Conservation (phyloP, 2,888 invertebrate genomes). For the Clusia tigrina region DNA sequence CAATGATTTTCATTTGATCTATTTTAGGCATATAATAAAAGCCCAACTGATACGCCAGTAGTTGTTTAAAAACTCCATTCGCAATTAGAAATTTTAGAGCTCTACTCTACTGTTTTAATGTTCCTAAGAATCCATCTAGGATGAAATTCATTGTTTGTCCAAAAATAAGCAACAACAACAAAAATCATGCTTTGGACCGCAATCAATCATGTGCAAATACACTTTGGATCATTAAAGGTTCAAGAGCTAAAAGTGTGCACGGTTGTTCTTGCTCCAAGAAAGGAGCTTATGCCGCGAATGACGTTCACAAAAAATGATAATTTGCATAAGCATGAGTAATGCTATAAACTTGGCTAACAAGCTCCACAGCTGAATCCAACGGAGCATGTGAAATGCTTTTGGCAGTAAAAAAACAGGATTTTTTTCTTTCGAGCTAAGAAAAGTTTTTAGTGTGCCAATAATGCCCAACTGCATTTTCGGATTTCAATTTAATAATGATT, state of each 20-base stretch:
- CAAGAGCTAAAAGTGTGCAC: not conserved
- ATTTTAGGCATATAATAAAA: no score
- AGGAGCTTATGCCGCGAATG: not conserved
- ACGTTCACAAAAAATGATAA: constrained; percentile 1
- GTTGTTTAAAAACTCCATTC: no score
- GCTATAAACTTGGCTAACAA: constrained; percentile 26
- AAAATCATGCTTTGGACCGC: no score
- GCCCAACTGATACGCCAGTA: no score
- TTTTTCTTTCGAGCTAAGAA: constrained; percentile 16
- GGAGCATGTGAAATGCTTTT: constrained; percentile 21
- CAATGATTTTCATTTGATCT: no score
- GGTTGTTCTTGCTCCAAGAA: not conserved
- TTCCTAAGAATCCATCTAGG: no score
- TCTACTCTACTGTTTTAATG: no score
- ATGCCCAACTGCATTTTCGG: constrained; percentile 27
- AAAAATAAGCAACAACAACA: no score
- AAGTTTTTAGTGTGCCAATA: constrained; percentile 23
- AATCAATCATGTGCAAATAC: not conserved
- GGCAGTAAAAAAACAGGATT: constrained; percentile 26
- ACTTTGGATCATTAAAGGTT: not conserved
- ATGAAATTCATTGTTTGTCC: no score
- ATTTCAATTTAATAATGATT: constrained; percentile 33
- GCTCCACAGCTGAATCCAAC: constrained; percentile 6
- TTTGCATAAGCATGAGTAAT: constrained; percentile 39
- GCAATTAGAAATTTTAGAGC: no score